phyloP scores from a whole-genome alignment of 2,888 invertebrate species.

The Drosophila mayaguana region DNA sequence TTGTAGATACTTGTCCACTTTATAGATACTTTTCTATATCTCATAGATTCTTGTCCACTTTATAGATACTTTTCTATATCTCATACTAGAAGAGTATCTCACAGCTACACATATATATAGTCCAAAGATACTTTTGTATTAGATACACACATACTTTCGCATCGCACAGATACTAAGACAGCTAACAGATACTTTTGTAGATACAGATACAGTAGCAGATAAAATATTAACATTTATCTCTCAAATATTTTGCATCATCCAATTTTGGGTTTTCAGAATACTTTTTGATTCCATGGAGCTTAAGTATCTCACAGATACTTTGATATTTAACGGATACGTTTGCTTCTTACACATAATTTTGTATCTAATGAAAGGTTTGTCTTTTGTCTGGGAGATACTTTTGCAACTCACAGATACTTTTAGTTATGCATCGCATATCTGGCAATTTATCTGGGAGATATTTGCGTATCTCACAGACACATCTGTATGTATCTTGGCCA shows the following conservation, averaged over 20 bases:
- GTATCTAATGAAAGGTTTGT: not conserved
- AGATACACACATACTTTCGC: not conserved
- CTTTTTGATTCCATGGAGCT: not conserved
- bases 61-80: not conserved
- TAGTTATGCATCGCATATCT: not conserved
- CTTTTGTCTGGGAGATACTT: not conserved
- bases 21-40: not conserved
- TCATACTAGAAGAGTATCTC: not conserved
- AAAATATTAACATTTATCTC: not conserved
- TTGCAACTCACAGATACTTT: not conserved
- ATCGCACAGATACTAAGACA: no score
- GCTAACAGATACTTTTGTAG: no score
- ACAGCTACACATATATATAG: not conserved
- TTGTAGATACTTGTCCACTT: no score
- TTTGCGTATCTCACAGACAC: constrained; percentile 1
- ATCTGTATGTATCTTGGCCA: constrained; percentile 34
- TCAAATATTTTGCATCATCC: not conserved
- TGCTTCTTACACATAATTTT: not conserved
- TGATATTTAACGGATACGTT: not conserved
- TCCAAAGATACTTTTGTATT: not conserved
- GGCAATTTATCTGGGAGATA: not conserved
- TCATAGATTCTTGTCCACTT: not conserved
- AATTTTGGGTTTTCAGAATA: no score
- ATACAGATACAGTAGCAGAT: no score
- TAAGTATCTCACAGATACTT: not conserved